Base-by-base conservation (phyloP, 2,113 vertebrate genomes). In the Pterocles burchelli region DNA sequence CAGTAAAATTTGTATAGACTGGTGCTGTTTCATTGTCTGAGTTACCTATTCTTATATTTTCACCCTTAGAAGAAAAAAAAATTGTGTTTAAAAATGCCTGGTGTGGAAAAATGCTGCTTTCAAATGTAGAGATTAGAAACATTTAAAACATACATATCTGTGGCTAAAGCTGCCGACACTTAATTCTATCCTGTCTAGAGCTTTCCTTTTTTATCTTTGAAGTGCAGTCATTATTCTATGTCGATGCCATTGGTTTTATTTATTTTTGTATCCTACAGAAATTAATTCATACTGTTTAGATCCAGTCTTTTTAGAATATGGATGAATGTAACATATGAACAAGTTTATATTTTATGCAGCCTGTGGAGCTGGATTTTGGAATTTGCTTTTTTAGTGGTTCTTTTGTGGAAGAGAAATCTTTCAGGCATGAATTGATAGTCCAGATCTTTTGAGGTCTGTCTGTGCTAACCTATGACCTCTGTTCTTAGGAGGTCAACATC, bases 391-490 rank as follows among this genome's bases (percentile, higher is more conserved):
- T 97, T 96, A 97, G 98, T 95, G 90, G 80, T 97, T 97, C 97
- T 97, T 98, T 98, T 98, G 98, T 98, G 95, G 91, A 96, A 95
- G 94, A 96, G 96, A 98, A 98, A 97, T 98, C 98, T 98, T 97
- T 98, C 97, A 98, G 97, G 98, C 98, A 98, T 98, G 98, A 98
- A 98, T 98, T 98, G 98, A 97, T 98, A 98, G 98, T 98, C 97
- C 97, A 98, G 98, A 98, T 98, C 98, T 98, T 98, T 98, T 98
- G 98, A 98, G 98, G 97, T 98, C 97, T 98, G 97, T 98, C 98
- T 97, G 52, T 97, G 97, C 97, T 98, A 98, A 98, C 98, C 98
- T 97, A 79, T 98, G 98, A 98, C 98, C 98, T 97, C 97, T 97
- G 96, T 98, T 98, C 98, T 98, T 98, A 97, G 95, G 97, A 97